Percentiles rank a stretch among this genome's conserved stretches.
Conservation (phyloP, 2,797 vertebrate species). For the Coregonus ussuriensis region DNA sequence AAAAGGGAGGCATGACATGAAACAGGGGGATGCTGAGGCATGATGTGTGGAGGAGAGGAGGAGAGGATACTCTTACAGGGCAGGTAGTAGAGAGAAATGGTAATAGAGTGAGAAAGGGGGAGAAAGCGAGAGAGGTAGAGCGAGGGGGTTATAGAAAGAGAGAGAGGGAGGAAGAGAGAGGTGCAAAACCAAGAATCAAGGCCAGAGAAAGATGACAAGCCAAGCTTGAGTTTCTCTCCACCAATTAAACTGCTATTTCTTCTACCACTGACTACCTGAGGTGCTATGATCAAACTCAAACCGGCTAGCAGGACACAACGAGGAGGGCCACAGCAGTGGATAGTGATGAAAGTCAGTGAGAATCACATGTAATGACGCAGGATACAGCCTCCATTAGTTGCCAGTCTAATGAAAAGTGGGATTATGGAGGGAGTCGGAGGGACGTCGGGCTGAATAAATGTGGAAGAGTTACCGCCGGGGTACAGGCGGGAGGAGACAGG, state of each 20-base stretch:
- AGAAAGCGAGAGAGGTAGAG: background rate
- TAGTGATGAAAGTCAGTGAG: conserved; percentile 23
- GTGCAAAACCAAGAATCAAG: background rate
- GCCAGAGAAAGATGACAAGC: background rate
- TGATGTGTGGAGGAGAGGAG: background rate
- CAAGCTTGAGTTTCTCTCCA: too few species aligned
- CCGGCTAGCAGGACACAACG: background rate
- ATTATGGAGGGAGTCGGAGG: conserved; percentile 26
- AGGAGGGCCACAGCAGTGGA: conserved; percentile 1
- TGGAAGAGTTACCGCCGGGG: conserved; percentile 6
- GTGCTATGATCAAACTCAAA: conserved; percentile 5
- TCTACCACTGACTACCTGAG: background rate
- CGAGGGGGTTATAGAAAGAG: background rate
- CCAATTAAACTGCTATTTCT: background rate
- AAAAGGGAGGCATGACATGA: background rate
- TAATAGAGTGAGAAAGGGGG: conserved; percentile 2
- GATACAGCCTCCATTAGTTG: conserved; percentile 30
- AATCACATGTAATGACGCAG: conserved; percentile 17
- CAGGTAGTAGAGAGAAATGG: too few species aligned
- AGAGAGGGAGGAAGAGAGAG: background rate
- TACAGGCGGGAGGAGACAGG: conserved; percentile 29
- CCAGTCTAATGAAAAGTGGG: conserved; percentile 34
- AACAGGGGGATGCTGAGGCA: background rate
- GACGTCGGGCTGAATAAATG: conserved; percentile 21
- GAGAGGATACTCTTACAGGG: background rate